Percentiles rank a stretch among this genome's conserved stretches.
phyloP scores from a whole-genome alignment of 2,888 invertebrate genomes.

The Dryadula phaetusa region DNA sequence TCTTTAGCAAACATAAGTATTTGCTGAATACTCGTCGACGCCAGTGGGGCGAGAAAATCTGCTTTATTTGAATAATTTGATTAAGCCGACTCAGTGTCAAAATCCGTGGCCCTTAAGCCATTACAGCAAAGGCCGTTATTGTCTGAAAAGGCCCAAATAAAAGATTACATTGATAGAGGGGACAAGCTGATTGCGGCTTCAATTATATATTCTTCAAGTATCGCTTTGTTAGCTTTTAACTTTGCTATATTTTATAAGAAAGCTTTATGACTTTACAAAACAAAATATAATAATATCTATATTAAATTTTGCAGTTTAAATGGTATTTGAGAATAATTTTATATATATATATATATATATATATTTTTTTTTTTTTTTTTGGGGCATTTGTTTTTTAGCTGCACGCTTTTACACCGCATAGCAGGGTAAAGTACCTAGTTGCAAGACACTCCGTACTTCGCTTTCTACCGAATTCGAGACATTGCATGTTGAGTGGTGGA shows the following conservation, averaged over 20 bases:
- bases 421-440: too few species aligned
- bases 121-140: conserved; percentile 36
- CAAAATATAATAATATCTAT: neutral
- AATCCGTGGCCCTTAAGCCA: conserved; percentile 35
- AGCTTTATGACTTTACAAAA: neutral
- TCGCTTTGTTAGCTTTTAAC: conserved; percentile 9
- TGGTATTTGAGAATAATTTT: too few species aligned
- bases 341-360: too few species aligned
- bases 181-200: conserved; percentile 42
- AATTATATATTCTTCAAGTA: conserved; percentile 29
- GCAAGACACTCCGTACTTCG: too few species aligned
- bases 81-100: conserved; percentile 60
- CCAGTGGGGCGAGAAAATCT: conserved; percentile 65
- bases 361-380: too few species aligned
- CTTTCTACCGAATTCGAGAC: too few species aligned
- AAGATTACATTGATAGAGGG: conserved; percentile 41
- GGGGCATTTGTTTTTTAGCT: too few species aligned
- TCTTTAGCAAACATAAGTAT: conserved; percentile 56
- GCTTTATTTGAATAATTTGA: conserved; percentile 80
- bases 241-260: neutral
- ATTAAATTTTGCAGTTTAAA: too few species aligned
- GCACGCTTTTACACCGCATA: too few species aligned
- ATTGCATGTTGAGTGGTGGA: too few species aligned
- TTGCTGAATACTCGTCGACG: conserved; percentile 67
- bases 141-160: conserved; percentile 38